A percentile compares a stretch with the other conserved stretches of the same genome.
Evolutionary conservation across 2,888 invertebrate genomes (phyloP).

Genomic region (Alsophila aescularia): DNA sequence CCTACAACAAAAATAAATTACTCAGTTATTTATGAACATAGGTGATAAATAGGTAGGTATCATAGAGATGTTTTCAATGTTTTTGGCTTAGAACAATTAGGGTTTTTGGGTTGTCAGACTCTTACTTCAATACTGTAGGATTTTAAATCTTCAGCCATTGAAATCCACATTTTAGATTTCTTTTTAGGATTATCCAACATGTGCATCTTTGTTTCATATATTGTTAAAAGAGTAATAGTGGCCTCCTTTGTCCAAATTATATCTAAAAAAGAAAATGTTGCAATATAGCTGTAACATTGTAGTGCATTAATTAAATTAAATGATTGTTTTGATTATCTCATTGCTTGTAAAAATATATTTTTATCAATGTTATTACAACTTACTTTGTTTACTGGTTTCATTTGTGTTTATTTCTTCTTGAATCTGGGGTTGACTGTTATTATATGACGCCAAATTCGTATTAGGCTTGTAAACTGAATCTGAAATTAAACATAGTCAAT

Average conservation of each 20-base stretch:
- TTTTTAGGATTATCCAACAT: conserved; percentile 70
- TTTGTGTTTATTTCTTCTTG: conserved; percentile 47
- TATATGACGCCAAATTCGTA: conserved; percentile 51
- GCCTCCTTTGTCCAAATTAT: conserved; percentile 69
- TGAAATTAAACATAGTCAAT: conserved; percentile 22
- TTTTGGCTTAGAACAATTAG: no score
- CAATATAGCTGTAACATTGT: no score
- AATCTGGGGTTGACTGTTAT: conserved; percentile 47
- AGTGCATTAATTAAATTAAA: no score
- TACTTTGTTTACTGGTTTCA: conserved; percentile 63
- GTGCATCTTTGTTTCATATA: conserved; percentile 68
- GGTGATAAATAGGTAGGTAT: no score
- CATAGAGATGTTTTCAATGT: no score
- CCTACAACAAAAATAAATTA: conserved; percentile 44
- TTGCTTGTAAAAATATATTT: no score
- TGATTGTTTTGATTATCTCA: no score
- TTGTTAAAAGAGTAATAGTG: conserved; percentile 60
- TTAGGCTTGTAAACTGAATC: conserved; percentile 57
- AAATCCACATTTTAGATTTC: conserved; percentile 70
- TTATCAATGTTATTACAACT: neutral
- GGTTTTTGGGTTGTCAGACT: no score
- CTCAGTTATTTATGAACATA: neutral
- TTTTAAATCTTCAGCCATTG: conserved; percentile 67
- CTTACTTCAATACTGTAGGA: conserved; percentile 60
- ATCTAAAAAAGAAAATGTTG: conserved; percentile 44